phyloP scores from a whole-genome alignment of 2,888 invertebrate species.

The Electrophaes corylata region DNA sequence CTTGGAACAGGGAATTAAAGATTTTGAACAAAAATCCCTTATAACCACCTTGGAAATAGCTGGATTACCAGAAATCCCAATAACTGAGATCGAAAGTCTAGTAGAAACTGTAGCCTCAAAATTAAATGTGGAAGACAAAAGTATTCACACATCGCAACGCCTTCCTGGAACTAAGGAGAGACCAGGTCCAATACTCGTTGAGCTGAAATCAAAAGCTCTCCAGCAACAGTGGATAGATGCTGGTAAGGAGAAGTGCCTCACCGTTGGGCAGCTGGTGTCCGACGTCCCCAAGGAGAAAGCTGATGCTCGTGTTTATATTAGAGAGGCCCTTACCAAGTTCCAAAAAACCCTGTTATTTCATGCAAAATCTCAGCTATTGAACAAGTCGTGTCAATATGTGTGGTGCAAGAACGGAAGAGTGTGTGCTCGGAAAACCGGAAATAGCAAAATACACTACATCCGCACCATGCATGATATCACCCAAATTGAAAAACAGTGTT shows the following conservation, averaged over 20 bases:
- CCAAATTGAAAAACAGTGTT: neutral
- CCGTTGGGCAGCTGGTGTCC: slow-evolving; percentile 32
- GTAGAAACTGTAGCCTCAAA: slow-evolving; percentile 30
- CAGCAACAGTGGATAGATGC: slow-evolving; percentile 37
- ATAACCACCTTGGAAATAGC: slow-evolving; percentile 16
- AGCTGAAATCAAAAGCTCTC: slow-evolving; percentile 31
- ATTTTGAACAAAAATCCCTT: slow-evolving; percentile 23
- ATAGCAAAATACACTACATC: slow-evolving; percentile 7
- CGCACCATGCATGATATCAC: slow-evolving; percentile 5
- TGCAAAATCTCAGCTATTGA: slow-evolving; percentile 1
- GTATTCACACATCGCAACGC: slow-evolving; percentile 22
- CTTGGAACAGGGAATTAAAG: slow-evolving; percentile 23
- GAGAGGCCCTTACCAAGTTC: slow-evolving; percentile 18
- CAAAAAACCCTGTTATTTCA: neutral
- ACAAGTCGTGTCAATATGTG: slow-evolving; percentile 1
- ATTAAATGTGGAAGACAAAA: slow-evolving; percentile 25
- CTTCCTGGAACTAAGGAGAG: slow-evolving; percentile 34
- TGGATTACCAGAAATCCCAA: neutral
- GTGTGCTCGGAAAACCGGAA: slow-evolving; percentile 1
- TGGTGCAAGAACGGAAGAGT: slow-evolving; percentile 9
- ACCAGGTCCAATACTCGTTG: slow-evolving; percentile 35
- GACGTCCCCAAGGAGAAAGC: slow-evolving; percentile 27
- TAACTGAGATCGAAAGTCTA: neutral
- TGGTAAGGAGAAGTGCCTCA: slow-evolving; percentile 34
- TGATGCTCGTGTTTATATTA: neutral